Evolutionary conservation across 2,888 invertebrate species (phyloP).

Genomic region (Epirrhoe tristata): DNA sequence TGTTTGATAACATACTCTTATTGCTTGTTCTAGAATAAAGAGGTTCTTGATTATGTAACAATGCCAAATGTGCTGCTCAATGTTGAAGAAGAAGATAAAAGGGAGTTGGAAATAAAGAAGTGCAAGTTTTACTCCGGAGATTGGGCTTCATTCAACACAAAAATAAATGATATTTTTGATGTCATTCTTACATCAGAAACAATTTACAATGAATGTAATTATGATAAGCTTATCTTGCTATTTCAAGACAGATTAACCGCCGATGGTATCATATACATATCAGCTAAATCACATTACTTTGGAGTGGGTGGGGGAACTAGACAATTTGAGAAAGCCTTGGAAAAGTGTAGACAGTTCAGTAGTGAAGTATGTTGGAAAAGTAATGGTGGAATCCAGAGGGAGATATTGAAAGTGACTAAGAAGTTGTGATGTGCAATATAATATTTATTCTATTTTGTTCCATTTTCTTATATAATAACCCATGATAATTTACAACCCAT

Average conservation of each 20-base stretch:
- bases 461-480: constrained; percentile 29
- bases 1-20: constrained; percentile 14
- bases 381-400: constrained; percentile 86
- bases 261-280: constrained; percentile 89
- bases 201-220: constrained; percentile 93
- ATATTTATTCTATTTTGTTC: constrained; percentile 39
- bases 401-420: constrained; percentile 85
- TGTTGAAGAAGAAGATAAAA: constrained; percentile 69
- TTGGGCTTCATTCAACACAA: constrained; percentile 87
- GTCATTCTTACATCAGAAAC: constrained; percentile 96
- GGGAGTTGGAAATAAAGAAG: constrained; percentile 58
- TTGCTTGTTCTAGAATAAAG: constrained; percentile 89
- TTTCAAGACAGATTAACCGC: constrained; percentile 87
- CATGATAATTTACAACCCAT: constrained; percentile 2
- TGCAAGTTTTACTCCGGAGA: constrained; percentile 90
- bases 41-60: constrained; percentile 92
- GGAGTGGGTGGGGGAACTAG: constrained; percentile 96
- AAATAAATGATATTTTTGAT: constrained; percentile 88
- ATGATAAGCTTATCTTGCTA: constrained; percentile 89
- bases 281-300: constrained; percentile 97
- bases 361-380: constrained; percentile 87
- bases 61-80: constrained; percentile 92
- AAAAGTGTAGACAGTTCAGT: constrained; percentile 82
- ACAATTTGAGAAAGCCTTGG: constrained; percentile 89
- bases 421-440: constrained; percentile 39